phyloP scores from a whole-genome alignment of 2,113 vertebrate species.

The Sinocyclocheilus rhinocerous region DNA sequence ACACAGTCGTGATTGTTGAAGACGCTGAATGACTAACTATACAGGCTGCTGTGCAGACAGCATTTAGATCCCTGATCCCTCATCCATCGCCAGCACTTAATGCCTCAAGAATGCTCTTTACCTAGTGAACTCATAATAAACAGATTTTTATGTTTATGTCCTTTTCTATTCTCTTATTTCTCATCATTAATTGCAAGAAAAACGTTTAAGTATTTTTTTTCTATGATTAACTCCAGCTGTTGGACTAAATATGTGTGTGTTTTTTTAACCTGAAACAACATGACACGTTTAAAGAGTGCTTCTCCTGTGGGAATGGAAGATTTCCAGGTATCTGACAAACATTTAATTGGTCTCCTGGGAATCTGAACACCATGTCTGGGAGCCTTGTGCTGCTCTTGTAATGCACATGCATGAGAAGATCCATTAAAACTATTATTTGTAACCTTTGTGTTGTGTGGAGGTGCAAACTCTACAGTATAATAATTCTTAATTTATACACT shows the following conservation, averaged over 20 bases:
- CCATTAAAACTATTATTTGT: background rate
- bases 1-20: background rate
- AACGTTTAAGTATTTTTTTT: background rate
- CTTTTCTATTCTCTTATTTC: background rate
- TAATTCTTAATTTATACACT: background rate
- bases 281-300: background rate
- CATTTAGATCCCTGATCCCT: background rate
- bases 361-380: background rate
- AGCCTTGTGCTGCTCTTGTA: slow-evolving; percentile 8
- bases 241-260: background rate
- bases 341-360: slow-evolving; percentile 46
- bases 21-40: background rate
- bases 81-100: background rate
- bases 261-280: background rate
- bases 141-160: background rate
- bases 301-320: slow-evolving; percentile 5
- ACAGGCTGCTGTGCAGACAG: background rate
- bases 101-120: background rate
- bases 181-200: background rate
- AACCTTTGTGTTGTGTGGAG: background rate
- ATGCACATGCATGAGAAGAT: slow-evolving; percentile 39
- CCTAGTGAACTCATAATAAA: background rate
- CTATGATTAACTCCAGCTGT: background rate
- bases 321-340: slow-evolving; percentile 40
- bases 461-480: background rate